A percentile compares a stretch with the other conserved stretches of the same genome.
These are phyloP conservation scores for Cydia splendana DNA, from an alignment of 1,140 invertebrate species.

Conservation along the genomic window DNA sequence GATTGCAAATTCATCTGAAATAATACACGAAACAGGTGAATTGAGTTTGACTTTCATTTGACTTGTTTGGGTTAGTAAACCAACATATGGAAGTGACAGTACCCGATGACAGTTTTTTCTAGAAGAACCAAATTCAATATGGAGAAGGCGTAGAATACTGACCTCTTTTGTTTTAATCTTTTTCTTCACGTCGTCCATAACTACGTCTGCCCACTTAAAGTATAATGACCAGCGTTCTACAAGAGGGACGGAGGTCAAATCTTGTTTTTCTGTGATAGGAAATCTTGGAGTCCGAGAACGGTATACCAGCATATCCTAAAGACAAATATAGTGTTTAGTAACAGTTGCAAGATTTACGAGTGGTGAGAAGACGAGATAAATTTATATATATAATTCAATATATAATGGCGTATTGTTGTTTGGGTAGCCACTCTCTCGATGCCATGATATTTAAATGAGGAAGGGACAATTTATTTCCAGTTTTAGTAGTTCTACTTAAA, in stretches of 20 bases:
- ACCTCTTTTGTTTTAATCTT: constrained; percentile 34
- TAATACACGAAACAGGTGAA: constrained; percentile 36
- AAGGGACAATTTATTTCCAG: no score
- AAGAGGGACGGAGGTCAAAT: constrained; percentile 8
- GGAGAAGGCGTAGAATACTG: not conserved
- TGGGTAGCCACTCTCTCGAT: no score
- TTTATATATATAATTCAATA: not conserved
- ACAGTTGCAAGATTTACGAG: no score
- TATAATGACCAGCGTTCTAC: constrained; percentile 53
- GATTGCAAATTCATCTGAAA: constrained; percentile 37
- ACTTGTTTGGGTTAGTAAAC: no score
- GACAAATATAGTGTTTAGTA: not conserved
- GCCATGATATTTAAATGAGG: no score
- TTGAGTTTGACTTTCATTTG: no score
- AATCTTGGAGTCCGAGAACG: not conserved
- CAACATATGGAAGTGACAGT: not conserved
- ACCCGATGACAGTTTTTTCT: no score
- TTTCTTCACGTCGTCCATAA: constrained; percentile 38
- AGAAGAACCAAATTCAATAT: no score
- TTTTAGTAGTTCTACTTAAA: no score
- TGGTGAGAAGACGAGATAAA: no score
- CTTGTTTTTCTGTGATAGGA: not conserved
- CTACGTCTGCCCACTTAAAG: constrained; percentile 48
- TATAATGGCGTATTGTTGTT: no score
- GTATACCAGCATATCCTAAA: not conserved